Base-by-base conservation (phyloP, 92 coral and sea anemone species). In the Ricordea florida region DNA sequence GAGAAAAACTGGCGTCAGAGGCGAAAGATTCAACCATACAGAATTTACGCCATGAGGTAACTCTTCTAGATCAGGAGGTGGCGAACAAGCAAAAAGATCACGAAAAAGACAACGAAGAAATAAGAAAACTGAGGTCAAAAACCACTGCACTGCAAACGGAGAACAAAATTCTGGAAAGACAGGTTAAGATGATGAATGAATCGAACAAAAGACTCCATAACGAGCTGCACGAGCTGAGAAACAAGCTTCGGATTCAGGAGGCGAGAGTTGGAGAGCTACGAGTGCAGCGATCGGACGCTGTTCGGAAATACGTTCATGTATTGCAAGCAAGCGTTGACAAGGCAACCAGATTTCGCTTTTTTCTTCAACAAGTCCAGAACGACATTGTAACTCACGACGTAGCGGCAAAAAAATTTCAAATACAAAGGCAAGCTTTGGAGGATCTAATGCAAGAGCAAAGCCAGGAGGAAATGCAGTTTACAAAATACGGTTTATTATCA, bases 131-230 rank as follows among this genome's bases (percentile, higher is more conserved):
- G 5, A 70, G 77, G 51, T 58, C 87, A 2, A 87, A 70, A 57
- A 38, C 77, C n/a, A 47, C 60, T 37, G 56, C 93, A 2, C 16
- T 87, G 21, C 88, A 91, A 50, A 83, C 97, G 4, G 87, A 91
- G 22, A 91, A 84, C 62, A 67, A 76, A 30, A 72, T 91, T 35
- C 70, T 91, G 17, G 87, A 62, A 11, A 85, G 86, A 23, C 97
- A 91, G 53, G 93, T 87, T 0, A 61, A 62, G 27, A 84, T 91
- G 97, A 67, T 78, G 52, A 88, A 91, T 31, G 93, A 87, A 3
- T 89, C 97, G 8, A 91, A 87, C 44, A 87, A 78, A 24, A 48
- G 77, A 11, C 66, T 87, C 17, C 85, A 91, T 53, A 74, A 84
- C 30, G 93, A 81, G 16, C 59, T 83, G 27, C 69, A 74, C 66